phyloP scores from a whole-genome alignment of 2,113 vertebrate genomes.

The Tenebrosternarchus preto region DNA sequence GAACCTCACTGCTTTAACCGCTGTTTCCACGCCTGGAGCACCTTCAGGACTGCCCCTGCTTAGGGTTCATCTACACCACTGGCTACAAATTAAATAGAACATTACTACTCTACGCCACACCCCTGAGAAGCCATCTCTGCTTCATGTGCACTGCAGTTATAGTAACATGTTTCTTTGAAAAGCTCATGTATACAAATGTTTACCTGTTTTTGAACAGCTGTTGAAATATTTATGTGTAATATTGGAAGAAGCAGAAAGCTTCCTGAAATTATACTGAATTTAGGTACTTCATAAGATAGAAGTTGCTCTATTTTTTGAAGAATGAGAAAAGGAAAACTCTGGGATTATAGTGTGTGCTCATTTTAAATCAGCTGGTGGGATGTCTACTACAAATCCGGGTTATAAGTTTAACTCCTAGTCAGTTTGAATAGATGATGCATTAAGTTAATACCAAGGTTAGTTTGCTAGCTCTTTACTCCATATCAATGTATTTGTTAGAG shows the following conservation, averaged over 20 bases:
- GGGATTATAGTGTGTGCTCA: not conserved
- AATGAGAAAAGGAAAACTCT: conserved; percentile 15
- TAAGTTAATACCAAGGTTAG: not conserved
- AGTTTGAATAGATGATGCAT: conserved; percentile 5
- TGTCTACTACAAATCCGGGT: conserved; percentile 11
- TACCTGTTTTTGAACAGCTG: conserved; percentile 22
- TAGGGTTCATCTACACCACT: conserved; percentile 61
- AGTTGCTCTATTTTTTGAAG: conserved; percentile 41
- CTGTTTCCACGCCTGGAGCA: conserved; percentile 96
- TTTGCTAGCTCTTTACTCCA: not conserved
- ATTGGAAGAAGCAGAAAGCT: conserved; percentile 15
- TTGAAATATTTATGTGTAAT: conserved; percentile 41
- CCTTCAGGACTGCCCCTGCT: conserved; percentile 81
- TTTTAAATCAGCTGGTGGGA: conserved; percentile 27
- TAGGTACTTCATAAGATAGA: conserved; percentile 12
- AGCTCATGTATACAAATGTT: conserved; percentile 16
- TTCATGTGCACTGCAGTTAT: conserved; percentile 42
- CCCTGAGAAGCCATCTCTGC: conserved; percentile 24
- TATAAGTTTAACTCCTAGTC: not conserved
- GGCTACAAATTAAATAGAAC: conserved; percentile 10
- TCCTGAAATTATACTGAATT: conserved; percentile 20
- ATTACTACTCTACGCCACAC: conserved; percentile 22
- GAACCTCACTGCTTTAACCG: conserved; percentile 91
- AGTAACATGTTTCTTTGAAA: conserved; percentile 43
- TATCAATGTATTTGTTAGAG: not conserved